Evolutionary conservation across 2,888 invertebrate genomes (phyloP).

Genomic region (Plagiodera versicolora): DNA sequence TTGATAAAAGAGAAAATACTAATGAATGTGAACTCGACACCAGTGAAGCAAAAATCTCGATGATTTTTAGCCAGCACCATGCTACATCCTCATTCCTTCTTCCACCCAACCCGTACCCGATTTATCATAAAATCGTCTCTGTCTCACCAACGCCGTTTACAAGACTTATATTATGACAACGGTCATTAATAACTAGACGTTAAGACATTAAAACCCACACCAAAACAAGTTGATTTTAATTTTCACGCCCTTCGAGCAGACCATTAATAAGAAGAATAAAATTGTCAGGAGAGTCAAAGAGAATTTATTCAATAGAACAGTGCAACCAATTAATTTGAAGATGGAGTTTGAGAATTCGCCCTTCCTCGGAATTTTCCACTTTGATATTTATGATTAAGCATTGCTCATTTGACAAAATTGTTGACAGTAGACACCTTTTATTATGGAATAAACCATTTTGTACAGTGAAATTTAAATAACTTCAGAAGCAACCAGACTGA

Average conservation of each 20-base stretch:
- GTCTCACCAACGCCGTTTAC: slow-evolving; percentile 18
- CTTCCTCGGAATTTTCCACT: too few species aligned
- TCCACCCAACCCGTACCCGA: slow-evolving; percentile 12
- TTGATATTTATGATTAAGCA: too few species aligned
- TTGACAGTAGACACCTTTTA: too few species aligned
- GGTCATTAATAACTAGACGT: slow-evolving; percentile 25
- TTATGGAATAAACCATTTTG: too few species aligned
- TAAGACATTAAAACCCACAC: slow-evolving; percentile 13
- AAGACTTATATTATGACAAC: slow-evolving; percentile 20
- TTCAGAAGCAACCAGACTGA: too few species aligned
- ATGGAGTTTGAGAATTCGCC: too few species aligned
- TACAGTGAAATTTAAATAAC: too few species aligned
- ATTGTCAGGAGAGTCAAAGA: background rate
- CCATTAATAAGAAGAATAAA: slow-evolving; percentile 29
- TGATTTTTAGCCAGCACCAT: slow-evolving; percentile 9
- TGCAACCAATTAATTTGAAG: too few species aligned
- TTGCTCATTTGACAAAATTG: too few species aligned
- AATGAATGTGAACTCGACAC: background rate
- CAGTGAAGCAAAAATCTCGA: slow-evolving; percentile 7
- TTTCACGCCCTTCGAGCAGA: slow-evolving; percentile 35
- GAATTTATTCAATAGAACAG: background rate
- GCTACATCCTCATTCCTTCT: slow-evolving; percentile 19
- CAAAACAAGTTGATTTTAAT: slow-evolving; percentile 30
- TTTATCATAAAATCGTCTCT: slow-evolving; percentile 16
- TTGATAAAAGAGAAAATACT: background rate